Evolutionary conservation across 2,888 invertebrate species (phyloP).

Genomic region (Allygus modestus): DNA sequence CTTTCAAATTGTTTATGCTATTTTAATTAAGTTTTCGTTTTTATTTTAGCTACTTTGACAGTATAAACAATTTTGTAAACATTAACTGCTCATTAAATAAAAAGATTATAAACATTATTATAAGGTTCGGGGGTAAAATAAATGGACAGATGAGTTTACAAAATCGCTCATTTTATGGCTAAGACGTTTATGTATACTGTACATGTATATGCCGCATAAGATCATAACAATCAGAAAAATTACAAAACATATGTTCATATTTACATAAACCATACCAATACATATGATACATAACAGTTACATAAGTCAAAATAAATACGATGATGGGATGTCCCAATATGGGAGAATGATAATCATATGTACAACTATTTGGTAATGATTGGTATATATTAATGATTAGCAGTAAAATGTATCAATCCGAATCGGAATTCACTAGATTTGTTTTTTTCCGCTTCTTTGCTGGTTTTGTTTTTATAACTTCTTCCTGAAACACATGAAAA

Average conservation of each 20-base stretch:
- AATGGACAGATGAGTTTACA: conserved; percentile 19
- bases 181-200: conserved; percentile 47
- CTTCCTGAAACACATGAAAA: conserved; percentile 84
- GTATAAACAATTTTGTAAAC: no score
- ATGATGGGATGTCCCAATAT: conserved; percentile 43
- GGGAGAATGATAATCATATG: conserved; percentile 46
- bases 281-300: conserved; percentile 41
- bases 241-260: conserved; percentile 58
- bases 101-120: no score
- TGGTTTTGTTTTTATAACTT: conserved; percentile 93
- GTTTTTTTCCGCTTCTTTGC: conserved; percentile 93
- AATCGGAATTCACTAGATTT: conserved; percentile 87
- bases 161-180: conserved; percentile 48
- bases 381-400: conserved; percentile 41
- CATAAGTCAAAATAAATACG: conserved; percentile 51
- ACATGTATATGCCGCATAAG: conserved; percentile 36
- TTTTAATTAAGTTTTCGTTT: no score
- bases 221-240: conserved; percentile 52
- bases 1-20: no score
- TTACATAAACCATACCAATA: conserved; percentile 56
- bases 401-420: conserved; percentile 84
- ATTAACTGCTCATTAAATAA: no score
- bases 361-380: conserved; percentile 57
- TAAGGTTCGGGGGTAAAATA: background rate
- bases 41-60: no score